Evolutionary conservation across 2,888 invertebrate genomes (phyloP), one percentile per base, ranked within the genome.

Genomic region (Parasteatoda lunata): DNA sequence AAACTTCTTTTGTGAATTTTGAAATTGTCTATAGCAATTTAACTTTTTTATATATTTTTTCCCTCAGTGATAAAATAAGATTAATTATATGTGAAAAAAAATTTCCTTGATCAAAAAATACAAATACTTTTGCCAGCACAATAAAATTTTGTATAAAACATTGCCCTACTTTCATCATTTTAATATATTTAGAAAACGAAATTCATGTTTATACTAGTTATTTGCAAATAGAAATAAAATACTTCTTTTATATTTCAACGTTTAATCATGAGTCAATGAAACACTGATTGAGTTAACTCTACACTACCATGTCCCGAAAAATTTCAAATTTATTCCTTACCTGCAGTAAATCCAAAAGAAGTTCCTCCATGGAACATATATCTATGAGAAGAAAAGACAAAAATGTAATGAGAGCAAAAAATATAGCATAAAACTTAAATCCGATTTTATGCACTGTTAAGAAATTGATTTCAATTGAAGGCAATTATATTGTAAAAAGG

Each of bases 301-400:
- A 30, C 30, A 30, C 30, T 30, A 30, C 30, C 30, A 30, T 30
- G 30, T 30, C 30, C 1, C 59, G 3, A 71, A 49, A 13, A 70
- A n/a, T 5, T 5, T 45, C 0, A 13, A 30, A 77, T 51, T 5
- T 49, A 47, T 15, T 69, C 48, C 70, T 73, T 80, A 88, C 88
- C 88, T 71, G 78, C 83, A 51, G 59, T 90, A 86, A 91, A 92
- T 11, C 92, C 92, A 90, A 91, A 92, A 13, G 90, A 91, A 47
- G 92, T 92, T 8, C 92, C 92, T 8, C 92, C 92, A 88, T 92
- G 91, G 88, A 91, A 92, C 91, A 92, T 91, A 88, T 92, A 90
- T 30, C 90, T 90, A 72, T 48, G 69, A 13, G 59, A 68, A 48
- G 48, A 75, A 59, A 71, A 69, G 8, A 59, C 3, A 70, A 47